Percentiles rank a stretch among this genome's conserved stretches.
phyloP scores from a whole-genome alignment of 2,888 invertebrate genomes.

The Mesorhabditis spiculigera region DNA sequence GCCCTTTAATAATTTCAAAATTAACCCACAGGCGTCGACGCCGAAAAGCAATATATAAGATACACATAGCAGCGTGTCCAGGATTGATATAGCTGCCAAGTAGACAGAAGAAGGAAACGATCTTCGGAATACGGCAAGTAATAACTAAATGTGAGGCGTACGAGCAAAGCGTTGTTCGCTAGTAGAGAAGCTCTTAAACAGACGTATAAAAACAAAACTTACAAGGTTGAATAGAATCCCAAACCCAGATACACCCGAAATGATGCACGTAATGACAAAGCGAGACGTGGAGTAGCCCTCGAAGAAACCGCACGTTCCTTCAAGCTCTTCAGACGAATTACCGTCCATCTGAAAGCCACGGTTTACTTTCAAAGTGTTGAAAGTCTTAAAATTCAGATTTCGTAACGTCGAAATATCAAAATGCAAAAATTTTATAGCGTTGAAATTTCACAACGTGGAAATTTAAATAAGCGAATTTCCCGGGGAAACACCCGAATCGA shows the following conservation, averaged over 20 bases:
- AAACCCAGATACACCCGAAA: constrained; percentile 27
- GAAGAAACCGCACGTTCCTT: constrained; percentile 33
- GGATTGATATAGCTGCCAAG: constrained; percentile 28
- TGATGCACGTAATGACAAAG: constrained; percentile 35
- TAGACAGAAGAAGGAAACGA: constrained; percentile 36
- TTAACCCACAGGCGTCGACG: constrained; percentile 30
- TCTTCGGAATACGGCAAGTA: constrained; percentile 37
- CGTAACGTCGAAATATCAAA: too few relatives aligned
- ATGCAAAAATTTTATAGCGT: too few relatives aligned
- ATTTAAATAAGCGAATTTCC: too few relatives aligned
- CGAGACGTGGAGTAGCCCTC: constrained; percentile 34
- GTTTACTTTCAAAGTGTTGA: too few relatives aligned
- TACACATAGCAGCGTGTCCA: constrained; percentile 34
- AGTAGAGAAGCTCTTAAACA: neutral
- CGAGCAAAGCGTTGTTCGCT: neutral
- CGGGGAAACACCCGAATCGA: too few relatives aligned
- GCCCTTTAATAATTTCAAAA: too few relatives aligned
- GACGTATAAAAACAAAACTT: neutral
- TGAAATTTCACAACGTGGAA: too few relatives aligned
- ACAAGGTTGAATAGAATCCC: constrained; percentile 37
- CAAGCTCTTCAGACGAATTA: neutral
- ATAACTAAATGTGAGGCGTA: neutral
- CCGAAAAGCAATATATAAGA: constrained; percentile 41
- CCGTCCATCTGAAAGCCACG: too few relatives aligned
- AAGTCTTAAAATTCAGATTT: too few relatives aligned